Evolutionary conservation across 2,888 invertebrate species (phyloP), one percentile per base, ranked within the genome.

Genomic region (Tuberolachnus salignus): DNA sequence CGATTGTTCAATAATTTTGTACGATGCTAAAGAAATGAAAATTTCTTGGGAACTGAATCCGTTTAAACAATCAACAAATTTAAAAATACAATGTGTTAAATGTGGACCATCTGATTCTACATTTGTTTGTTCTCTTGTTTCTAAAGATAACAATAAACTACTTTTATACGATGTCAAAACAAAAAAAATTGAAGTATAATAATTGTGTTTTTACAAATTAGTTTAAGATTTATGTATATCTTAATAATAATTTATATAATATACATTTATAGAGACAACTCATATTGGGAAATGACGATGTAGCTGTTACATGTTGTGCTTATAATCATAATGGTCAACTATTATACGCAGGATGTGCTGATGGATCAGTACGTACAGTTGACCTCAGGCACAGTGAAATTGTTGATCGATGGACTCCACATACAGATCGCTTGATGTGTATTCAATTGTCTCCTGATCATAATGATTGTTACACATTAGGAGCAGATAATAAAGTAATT

Each of bases 281-380:
- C 3, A 70, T 85, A 21, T 83, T 83, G 23, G 84, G 84, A 6
- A 71, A 72, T 49, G 83, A 84, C 70, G 86, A 85, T 81, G 85
- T 87, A 14, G 86, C 84, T 10, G 86, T 88, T 0, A 87, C 88
- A 67, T 88, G 88, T 82, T 88, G 88, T 71, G 85, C 87, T 0
- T 89, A 88, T 83, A 89, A 89, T 84, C 89, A 89, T 82, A 89
- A 88, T 83, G 90, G 90, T 10, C 88, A 89, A 82, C 84, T 89
- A 21, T 83, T 90, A 53, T 85, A 90, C 34, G 87, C 88, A 51
- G 90, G 89, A 44, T 86, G 88, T 21, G 88, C 87, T 1, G 89
- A 90, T 84, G 90, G 90, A 11, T 86, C 86, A 67, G 86, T 89
- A 75, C 84, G 88, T 61, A 86, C 90, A 72, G 88, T 88, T 83